Percentiles rank a stretch among this genome's conserved stretches.
Evolutionary conservation across 2,113 vertebrate species (phyloP).

Genomic region (Fregata magnificens): DNA sequence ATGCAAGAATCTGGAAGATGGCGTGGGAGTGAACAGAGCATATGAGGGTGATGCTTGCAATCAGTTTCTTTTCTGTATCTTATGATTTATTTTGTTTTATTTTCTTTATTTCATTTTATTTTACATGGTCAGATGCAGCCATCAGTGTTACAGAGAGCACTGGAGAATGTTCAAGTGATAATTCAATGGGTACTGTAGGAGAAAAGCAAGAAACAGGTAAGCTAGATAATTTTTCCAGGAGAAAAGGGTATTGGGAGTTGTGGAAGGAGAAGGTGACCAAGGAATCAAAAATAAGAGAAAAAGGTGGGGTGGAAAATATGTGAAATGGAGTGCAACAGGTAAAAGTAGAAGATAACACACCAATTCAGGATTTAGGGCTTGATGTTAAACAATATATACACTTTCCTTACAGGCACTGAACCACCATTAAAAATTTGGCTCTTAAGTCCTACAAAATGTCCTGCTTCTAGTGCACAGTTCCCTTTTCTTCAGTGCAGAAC

Average conservation of each 20-base stretch:
- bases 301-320: neutral
- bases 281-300: neutral
- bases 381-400: neutral
- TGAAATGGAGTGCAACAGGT: neutral
- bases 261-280: neutral
- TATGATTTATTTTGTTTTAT: neutral
- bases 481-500: neutral
- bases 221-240: neutral
- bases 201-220: neutral
- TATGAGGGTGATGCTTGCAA: neutral
- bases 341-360: neutral
- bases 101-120: neutral
- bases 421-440: neutral
- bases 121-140: neutral
- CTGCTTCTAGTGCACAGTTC: neutral
- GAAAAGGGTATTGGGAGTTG: neutral
- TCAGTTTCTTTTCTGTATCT: neutral
- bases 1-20: fast-evolving
- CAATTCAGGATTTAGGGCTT: neutral
- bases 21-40: fast-evolving
- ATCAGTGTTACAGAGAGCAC: neutral
- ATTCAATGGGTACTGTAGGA: neutral
- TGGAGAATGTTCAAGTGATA: neutral
- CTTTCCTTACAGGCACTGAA: neutral
- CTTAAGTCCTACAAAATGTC: neutral